phyloP scores from a whole-genome alignment of 1,140 invertebrate genomes.

The Eurosta solidaginis region DNA sequence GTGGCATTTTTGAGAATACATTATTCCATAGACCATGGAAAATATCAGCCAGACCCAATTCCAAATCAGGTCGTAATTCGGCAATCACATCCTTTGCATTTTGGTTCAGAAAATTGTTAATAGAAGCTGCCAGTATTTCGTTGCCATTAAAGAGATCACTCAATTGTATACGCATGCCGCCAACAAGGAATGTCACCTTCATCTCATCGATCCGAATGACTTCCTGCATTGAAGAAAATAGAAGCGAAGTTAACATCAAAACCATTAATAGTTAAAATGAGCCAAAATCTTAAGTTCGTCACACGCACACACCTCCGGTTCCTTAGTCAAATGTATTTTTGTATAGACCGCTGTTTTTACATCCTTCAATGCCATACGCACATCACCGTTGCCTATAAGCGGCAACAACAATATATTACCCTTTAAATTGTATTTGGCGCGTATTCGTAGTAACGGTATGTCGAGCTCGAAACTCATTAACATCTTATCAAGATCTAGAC shows the following conservation, averaged over 20 bases:
- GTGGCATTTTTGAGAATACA: constrained; percentile 76
- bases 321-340: constrained; percentile 59
- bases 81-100: constrained; percentile 82
- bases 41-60: constrained; percentile 74
- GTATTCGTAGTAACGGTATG: constrained; percentile 62
- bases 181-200: constrained; percentile 64
- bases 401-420: constrained; percentile 66
- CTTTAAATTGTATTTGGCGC: constrained; percentile 64
- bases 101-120: constrained; percentile 73
- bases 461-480: constrained; percentile 62
- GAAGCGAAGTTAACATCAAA: not conserved
- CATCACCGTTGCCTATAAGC: constrained; percentile 63
- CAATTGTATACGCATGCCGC: constrained; percentile 63
- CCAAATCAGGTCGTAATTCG: constrained; percentile 80
- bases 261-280: not conserved
- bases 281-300: not conserved
- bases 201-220: constrained; percentile 62
- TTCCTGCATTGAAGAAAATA: constrained; percentile 44
- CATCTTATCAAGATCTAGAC: constrained; percentile 61
- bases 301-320: constrained; percentile 43
- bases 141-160: constrained; percentile 65
- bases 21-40: constrained; percentile 77
- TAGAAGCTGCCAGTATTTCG: constrained; percentile 60
- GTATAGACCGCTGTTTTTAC: constrained; percentile 63
- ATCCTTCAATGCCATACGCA: constrained; percentile 61